These are phyloP conservation scores for Rostratula benghalensis DNA, from an alignment of 2,113 vertebrate species.

Conservation along the genomic window DNA sequence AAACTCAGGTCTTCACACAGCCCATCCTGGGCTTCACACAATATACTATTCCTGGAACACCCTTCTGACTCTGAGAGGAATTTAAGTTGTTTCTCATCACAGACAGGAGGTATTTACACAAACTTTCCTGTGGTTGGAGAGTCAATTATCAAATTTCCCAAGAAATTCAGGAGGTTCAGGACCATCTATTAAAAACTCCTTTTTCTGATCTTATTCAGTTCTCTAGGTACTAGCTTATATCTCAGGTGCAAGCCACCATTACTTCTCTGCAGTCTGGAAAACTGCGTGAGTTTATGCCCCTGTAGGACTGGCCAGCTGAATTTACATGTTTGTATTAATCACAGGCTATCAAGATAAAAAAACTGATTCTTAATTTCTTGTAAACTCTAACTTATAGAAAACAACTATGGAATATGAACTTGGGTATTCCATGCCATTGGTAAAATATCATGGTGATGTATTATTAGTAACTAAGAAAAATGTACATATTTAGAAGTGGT, in stretches of 20 bases:
- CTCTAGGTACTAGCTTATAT: neutral
- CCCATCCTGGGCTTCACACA: neutral
- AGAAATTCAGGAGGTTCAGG: neutral
- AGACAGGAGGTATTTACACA: neutral
- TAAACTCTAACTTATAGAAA: neutral
- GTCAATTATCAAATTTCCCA: neutral
- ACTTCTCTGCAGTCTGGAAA: neutral
- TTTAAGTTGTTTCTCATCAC: neutral
- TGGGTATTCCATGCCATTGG: neutral
- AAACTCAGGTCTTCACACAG: neutral
- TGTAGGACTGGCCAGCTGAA: neutral
- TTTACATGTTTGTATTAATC: neutral
- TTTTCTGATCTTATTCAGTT: neutral
- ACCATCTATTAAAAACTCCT: neutral
- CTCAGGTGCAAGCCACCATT: neutral
- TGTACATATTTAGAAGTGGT: neutral
- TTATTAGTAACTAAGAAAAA: neutral
- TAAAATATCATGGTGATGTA: neutral
- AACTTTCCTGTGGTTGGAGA: neutral
- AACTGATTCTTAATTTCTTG: neutral
- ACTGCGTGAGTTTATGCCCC: neutral
- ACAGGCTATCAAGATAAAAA: neutral
- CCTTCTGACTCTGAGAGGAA: neutral
- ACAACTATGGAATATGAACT: neutral
- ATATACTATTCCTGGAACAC: neutral